These are phyloP conservation scores for Desoria tigrina DNA, from an alignment of 2,888 invertebrate genomes.

Conservation along the genomic window DNA sequence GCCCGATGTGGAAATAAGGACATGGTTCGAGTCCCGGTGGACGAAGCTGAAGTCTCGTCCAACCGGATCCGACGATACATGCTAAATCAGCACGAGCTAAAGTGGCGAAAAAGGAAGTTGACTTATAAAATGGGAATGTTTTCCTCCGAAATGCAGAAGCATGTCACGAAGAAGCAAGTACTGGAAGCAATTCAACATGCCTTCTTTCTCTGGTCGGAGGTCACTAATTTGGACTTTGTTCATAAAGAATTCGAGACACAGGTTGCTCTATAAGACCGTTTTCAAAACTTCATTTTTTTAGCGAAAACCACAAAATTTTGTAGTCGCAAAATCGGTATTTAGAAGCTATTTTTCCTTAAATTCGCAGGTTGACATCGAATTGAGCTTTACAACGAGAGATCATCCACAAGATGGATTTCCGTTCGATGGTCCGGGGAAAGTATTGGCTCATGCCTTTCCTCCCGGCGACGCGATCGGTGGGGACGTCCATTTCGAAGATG, in stretches of 20 bases:
- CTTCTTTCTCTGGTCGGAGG: conserved; percentile 42
- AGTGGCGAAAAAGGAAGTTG: conserved; percentile 41
- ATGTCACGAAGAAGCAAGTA: conserved; percentile 28
- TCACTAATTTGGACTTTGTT: conserved; percentile 42
- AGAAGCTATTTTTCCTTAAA: too few species aligned
- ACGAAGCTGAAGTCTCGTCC: not conserved
- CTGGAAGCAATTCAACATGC: conserved; percentile 37
- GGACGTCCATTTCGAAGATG: conserved; percentile 60
- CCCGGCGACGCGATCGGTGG: conserved; percentile 56
- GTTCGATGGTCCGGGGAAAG: conserved; percentile 56
- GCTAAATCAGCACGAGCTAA: conserved; percentile 14
- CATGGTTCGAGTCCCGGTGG: conserved; percentile 24
- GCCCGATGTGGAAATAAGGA: conserved; percentile 50
- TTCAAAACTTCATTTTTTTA: too few species aligned
- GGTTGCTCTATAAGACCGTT: too few species aligned
- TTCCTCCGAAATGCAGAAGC: conserved; percentile 29
- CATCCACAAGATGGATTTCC: conserved; percentile 56
- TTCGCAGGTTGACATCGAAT: conserved; percentile 54
- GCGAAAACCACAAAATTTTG: too few species aligned
- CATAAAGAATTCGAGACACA: too few species aligned
- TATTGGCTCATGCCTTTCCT: conserved; percentile 57
- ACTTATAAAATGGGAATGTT: conserved; percentile 42
- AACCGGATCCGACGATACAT: conserved; percentile 35
- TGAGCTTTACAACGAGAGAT: conserved; percentile 54
- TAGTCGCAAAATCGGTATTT: too few species aligned